Evolutionary conservation across 2,113 vertebrate genomes (phyloP).

Genomic region (Gila orcuttii): DNA sequence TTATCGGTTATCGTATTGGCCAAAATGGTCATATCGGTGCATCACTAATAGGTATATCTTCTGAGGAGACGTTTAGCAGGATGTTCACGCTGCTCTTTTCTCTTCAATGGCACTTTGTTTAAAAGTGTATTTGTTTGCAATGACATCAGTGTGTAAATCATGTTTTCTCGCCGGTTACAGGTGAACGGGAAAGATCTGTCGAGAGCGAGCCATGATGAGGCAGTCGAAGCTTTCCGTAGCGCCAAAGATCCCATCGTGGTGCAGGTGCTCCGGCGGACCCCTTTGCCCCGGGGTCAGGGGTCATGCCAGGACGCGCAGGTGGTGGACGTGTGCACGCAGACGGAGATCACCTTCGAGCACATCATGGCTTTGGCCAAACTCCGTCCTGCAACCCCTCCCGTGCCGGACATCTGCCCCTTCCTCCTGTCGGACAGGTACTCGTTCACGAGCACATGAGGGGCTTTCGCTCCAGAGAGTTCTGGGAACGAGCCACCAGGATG

Average conservation of each 20-base stretch:
- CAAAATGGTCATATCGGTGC: too few relatives aligned
- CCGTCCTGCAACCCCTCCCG: constrained; percentile 88
- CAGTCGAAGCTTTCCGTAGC: constrained; percentile 87
- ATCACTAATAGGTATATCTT: neutral
- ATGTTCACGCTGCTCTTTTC: neutral
- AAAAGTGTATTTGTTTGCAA: neutral
- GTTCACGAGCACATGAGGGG: too few relatives aligned
- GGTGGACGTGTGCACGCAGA: constrained; percentile 93
- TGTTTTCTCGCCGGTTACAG: constrained; percentile 66
- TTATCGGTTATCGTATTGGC: too few relatives aligned
- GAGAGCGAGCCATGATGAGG: constrained; percentile 92
- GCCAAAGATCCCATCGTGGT: constrained; percentile 95
- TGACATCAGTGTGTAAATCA: neutral
- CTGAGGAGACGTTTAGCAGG: neutral
- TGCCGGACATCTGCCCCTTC: constrained; percentile 96
- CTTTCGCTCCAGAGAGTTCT: too few relatives aligned
- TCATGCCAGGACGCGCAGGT: constrained; percentile 83
- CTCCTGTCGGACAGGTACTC: constrained; percentile 89
- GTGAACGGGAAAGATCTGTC: constrained; percentile 95
- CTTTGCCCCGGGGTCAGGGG: constrained; percentile 77
- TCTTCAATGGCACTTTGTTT: neutral
- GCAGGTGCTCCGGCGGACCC: constrained; percentile 91
- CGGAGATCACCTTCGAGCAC: constrained; percentile 97
- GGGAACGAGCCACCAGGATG: too few relatives aligned
- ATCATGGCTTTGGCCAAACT: constrained; percentile 96